phyloP scores from a whole-genome alignment of 2,797 vertebrate genomes.

The Trichosurus vulpecula region DNA sequence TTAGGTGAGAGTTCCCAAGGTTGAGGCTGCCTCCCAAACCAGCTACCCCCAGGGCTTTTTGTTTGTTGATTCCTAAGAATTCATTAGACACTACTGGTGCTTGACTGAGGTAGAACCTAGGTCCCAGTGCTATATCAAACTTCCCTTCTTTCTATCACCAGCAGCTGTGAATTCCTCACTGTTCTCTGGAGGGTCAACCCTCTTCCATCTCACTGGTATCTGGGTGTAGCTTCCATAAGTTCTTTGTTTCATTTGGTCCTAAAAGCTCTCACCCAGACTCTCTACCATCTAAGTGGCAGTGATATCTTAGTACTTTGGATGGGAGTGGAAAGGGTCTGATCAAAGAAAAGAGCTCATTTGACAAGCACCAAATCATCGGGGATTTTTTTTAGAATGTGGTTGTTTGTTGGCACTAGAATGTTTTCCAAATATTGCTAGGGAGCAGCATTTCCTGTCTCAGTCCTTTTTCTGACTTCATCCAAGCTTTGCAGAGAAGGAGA shows the following conservation, averaged over 20 bases:
- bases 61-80: no score
- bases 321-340: not conserved
- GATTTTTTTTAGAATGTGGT: not conserved
- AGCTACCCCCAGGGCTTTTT: no score
- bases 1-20: no score
- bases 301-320: not conserved
- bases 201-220: conserved; percentile 59
- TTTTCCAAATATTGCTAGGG: not conserved
- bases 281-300: not conserved
- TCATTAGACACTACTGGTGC: no score
- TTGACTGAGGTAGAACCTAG: no score
- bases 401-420: not conserved
- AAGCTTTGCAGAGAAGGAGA: not conserved
- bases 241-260: not conserved
- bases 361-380: not conserved
- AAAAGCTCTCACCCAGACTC: not conserved
- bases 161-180: not conserved
- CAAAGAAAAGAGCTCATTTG: not conserved
- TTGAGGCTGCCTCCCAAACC: no score
- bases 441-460: not conserved
- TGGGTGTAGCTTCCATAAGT: not conserved
- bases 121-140: conserved; percentile 52
- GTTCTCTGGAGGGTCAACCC: not conserved
- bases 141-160: not conserved
- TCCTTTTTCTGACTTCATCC: not conserved